These are phyloP conservation scores for Euthynnus affinis DNA, from an alignment of 2,797 vertebrate species.

Conservation along the genomic window DNA sequence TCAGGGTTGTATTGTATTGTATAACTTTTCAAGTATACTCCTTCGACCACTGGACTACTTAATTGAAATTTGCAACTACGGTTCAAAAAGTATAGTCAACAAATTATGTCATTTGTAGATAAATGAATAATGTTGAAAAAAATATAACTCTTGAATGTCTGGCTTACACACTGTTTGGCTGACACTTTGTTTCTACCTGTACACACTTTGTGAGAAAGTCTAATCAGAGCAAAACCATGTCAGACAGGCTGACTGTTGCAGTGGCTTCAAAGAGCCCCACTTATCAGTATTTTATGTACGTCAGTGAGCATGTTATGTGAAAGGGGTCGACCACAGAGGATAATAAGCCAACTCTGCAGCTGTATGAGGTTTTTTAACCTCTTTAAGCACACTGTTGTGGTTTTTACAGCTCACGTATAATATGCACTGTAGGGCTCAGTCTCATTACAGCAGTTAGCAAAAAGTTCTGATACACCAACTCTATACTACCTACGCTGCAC, in stretches of 20 bases:
- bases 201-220: not conserved
- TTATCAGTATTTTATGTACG: conserved; percentile 1
- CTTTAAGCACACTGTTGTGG: conserved; percentile 16
- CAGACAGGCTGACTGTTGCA: not conserved
- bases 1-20: no score
- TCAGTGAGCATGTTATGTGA: conserved; percentile 14
- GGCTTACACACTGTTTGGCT: not conserved
- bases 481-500: not conserved
- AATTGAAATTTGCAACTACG: not conserved
- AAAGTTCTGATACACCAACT: conserved; percentile 4
- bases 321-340: conserved; percentile 35
- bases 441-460: not conserved
- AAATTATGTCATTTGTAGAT: not conserved
- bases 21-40: no score
- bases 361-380: conserved; percentile 8
- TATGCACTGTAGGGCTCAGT: not conserved
- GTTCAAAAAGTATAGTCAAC: not conserved
- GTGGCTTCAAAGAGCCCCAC: conserved; percentile 19
- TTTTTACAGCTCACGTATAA: conserved; percentile 11
- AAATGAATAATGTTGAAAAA: not conserved
- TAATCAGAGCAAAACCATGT: not conserved
- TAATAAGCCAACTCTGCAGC: conserved; percentile 9
- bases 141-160: not conserved
- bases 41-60: not conserved
- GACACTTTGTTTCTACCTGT: not conserved